Percentiles rank a stretch among this genome's conserved stretches.
phyloP scores from a whole-genome alignment of 1,140 invertebrate species.

The Anoplophora glabripennis region DNA sequence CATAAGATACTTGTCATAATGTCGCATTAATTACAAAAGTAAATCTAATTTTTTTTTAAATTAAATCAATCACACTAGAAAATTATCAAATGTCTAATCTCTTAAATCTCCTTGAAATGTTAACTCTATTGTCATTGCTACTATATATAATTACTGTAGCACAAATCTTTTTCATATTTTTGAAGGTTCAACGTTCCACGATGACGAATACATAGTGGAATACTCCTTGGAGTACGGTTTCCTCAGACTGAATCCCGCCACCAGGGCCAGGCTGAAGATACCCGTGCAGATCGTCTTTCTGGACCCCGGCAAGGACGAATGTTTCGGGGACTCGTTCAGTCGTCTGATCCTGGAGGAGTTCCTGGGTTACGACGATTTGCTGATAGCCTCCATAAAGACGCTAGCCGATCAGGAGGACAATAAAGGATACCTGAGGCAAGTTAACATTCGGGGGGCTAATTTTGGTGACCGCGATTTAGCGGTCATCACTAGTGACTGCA shows the following conservation, averaged over 20 bases:
- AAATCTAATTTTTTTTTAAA: no score
- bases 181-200: slow-evolving; percentile 50
- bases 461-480: no score
- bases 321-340: slow-evolving; percentile 91
- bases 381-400: slow-evolving; percentile 94
- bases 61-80: no score
- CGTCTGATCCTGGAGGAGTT: slow-evolving; percentile 89
- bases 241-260: slow-evolving; percentile 80
- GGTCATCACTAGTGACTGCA: no score
- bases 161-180: no score
- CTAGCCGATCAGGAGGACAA: slow-evolving; percentile 95
- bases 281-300: slow-evolving; percentile 90
- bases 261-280: slow-evolving; percentile 82
- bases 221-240: slow-evolving; percentile 98
- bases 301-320: slow-evolving; percentile 83
- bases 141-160: no score
- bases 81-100: no score
- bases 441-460: no score
- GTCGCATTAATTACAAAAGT: no score
- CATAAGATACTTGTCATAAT: no score
- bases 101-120: no score
- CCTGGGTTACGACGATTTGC: slow-evolving; percentile 92
- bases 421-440: slow-evolving; percentile 85
- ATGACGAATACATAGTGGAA: slow-evolving; percentile 96
- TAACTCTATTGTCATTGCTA: no score